A percentile compares a stretch with the other conserved stretches of the same genome.
These are phyloP conservation scores for Stomatorhinus ivindoensis DNA, from an alignment of 2,113 vertebrate species.

Conservation along the genomic window DNA sequence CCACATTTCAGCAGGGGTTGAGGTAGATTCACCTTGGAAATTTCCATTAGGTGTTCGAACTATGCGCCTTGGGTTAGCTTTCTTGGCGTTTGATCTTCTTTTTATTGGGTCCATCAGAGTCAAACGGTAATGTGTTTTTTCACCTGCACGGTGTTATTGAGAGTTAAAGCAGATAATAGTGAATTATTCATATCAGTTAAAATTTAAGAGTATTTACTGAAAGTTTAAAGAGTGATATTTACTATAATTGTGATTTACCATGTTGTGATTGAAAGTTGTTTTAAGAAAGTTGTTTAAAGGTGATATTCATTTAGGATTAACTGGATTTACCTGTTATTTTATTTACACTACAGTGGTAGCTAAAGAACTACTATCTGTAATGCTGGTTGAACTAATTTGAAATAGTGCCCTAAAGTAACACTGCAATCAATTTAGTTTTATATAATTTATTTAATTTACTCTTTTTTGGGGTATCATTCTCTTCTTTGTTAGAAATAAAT, in stretches of 20 bases:
- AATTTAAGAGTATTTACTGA: no score
- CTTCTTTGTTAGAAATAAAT: not conserved
- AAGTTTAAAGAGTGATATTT: no score
- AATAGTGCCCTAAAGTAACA: not conserved
- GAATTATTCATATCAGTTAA: not conserved
- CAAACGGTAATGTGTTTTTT: not conserved
- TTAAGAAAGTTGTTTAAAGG: no score
- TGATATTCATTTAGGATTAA: no score
- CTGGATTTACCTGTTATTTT: not conserved
- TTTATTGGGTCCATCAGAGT: not conserved
- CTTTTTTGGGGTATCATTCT: no score
- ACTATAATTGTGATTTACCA: no score
- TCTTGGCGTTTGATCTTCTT: not conserved
- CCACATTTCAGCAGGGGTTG: no score
- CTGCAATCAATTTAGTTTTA: not conserved
- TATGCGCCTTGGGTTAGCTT: no score
- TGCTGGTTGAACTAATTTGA: not conserved
- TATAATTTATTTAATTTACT: no score
- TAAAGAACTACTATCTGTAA: not conserved
- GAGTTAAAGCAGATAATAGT: not conserved
- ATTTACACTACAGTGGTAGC: not conserved
- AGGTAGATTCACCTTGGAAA: no score
- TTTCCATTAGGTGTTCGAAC: no score
- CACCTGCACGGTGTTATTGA: not conserved
- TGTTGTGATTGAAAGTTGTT: no score